A percentile compares a stretch with the other conserved stretches of the same genome.
Evolutionary conservation across 2,888 invertebrate genomes (phyloP).

Genomic region (Ennomos erosarius): DNA sequence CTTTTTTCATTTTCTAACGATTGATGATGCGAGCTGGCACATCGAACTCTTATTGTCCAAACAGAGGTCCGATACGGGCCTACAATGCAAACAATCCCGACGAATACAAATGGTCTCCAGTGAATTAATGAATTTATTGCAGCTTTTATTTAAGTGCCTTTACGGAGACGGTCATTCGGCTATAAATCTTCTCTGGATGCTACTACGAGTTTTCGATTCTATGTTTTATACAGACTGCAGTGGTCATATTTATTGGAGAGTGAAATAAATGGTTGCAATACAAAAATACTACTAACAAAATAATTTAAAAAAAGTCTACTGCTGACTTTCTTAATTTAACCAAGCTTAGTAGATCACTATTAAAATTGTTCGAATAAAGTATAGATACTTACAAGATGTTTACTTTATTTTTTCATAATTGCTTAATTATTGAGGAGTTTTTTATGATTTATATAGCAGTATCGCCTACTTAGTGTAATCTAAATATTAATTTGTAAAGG

Average conservation of each 20-base stretch:
- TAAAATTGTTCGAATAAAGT: neutral
- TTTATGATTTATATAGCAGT: no score
- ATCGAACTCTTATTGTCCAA: slow-evolving; percentile 3
- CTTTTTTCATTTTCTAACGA: neutral
- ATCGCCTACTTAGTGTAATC: no score
- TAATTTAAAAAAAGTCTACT: no score
- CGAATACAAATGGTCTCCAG: slow-evolving; percentile 57
- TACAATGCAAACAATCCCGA: slow-evolving; percentile 45
- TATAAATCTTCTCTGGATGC: slow-evolving; percentile 49
- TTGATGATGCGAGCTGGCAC: neutral
- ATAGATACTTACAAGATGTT: no score
- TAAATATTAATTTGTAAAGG: no score
- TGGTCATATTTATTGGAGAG: neutral
- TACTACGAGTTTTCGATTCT: slow-evolving; percentile 1
- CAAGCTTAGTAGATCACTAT: no score
- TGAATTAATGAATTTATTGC: slow-evolving; percentile 65
- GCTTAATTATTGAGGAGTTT: no score
- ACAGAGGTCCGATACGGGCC: slow-evolving; percentile 19
- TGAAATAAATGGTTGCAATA: no score
- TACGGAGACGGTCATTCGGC: slow-evolving; percentile 45
- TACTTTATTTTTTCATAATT: no score
- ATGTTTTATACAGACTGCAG: neutral
- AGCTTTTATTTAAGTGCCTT: slow-evolving; percentile 58
- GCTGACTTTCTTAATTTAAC: no score
- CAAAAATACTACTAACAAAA: no score